Evolutionary conservation across 2,888 invertebrate species (phyloP).

Genomic region (Melanostoma scalare): DNA sequence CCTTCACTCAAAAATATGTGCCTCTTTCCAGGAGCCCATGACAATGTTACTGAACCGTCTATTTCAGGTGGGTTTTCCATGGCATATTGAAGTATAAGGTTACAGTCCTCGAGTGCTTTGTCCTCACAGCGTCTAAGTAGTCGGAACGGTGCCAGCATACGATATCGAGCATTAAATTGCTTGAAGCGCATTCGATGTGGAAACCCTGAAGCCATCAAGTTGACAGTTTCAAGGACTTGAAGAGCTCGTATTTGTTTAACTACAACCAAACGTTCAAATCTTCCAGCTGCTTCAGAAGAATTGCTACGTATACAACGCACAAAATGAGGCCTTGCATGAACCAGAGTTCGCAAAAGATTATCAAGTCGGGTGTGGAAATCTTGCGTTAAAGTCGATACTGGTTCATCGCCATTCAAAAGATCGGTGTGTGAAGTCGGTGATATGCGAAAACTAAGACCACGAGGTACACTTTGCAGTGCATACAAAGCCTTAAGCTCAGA

Average conservation of each 20-base stretch:
- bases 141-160: constrained; percentile 91
- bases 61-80: constrained; percentile 85
- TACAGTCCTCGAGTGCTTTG: constrained; percentile 89
- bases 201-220: constrained; percentile 96
- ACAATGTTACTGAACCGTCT: constrained; percentile 86
- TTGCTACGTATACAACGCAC: constrained; percentile 96
- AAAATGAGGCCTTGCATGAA: constrained; percentile 97
- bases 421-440: constrained; percentile 94
- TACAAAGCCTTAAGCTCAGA: constrained; percentile 93
- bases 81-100: constrained; percentile 88
- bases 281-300: constrained; percentile 89
- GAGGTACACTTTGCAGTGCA: constrained; percentile 88
- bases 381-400: constrained; percentile 94
- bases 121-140: constrained; percentile 86
- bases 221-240: constrained; percentile 96
- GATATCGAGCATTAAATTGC: constrained; percentile 93
- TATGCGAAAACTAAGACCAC: constrained; percentile 92
- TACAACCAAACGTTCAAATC: constrained; percentile 92
- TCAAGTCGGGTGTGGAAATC: constrained; percentile 97
- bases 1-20: constrained; percentile 97
- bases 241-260: constrained; percentile 94
- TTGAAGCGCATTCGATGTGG: constrained; percentile 97
- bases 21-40: constrained; percentile 95
- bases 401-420: constrained; percentile 91
- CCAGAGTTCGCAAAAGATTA: constrained; percentile 93